Base-by-base conservation (phyloP, 2,888 invertebrate species). In the Pheosia gnoma region DNA sequence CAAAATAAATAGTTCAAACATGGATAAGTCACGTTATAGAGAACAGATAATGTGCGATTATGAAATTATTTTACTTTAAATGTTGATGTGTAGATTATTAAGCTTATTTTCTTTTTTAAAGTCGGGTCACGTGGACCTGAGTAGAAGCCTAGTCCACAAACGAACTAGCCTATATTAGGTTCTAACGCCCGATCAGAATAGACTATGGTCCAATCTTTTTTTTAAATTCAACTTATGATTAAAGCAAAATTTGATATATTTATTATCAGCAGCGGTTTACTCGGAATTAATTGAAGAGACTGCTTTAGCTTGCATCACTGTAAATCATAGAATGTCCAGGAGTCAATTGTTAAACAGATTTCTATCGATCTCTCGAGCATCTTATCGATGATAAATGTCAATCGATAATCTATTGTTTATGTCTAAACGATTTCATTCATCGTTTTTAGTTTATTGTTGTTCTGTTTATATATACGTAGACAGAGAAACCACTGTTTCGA, bases 1-100 rank as follows among this genome's bases (percentile, higher is more conserved):
- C 62, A 66, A 59, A 56, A 65, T 70, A 65, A 67, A 65, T 55
- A 67, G 55, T 66, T 58, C n/a, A 63, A 66, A 68, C 54, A 43
- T 36, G 37, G 64, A 59, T 57, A 68, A 70, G 63, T 61, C 76
- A 77, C 76, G 76, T 78, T 59, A 59, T 36, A 36, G 57, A 37
- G 45, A 25, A n/a, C 6, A 56, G 71, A 71, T 74, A 68, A 62
- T 56, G 56, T 5, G 4, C 4, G 38, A 39, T 57, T 57, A 36
- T 36, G 45, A 11, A 13, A 57, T 25, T 25, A 45, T 45, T 57
- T 10, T 25, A 39, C 13, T 6, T 56, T 56, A 56, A 56, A 56
- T 56, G 45, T 45, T 3, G 39, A 39, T 45, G 57, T 51, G 41
- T 43, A 49, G 45, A 62, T 60, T 60, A 56, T 57, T 55, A 62